Conservation (phyloP, 1,140 invertebrate species). For the Ephestia elutella region DNA sequence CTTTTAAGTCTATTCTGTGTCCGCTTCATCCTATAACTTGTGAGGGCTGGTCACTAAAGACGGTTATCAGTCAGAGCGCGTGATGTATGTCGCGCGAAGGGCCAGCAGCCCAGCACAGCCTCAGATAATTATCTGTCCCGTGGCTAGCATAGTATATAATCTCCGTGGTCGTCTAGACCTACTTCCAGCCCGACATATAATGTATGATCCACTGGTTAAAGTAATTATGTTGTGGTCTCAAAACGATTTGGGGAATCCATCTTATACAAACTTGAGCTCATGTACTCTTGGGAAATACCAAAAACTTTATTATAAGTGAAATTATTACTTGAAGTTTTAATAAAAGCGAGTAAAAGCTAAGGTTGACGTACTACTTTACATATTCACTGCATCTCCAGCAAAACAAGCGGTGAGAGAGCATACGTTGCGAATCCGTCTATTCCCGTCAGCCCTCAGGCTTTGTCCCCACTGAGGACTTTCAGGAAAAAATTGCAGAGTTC, state of each 20-base stretch:
- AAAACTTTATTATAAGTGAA: no score
- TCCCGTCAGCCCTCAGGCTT: no score
- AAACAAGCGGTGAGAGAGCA: not conserved
- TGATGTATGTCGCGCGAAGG: slow-evolving; percentile 40
- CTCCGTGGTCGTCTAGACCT: not conserved
- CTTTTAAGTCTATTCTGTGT: not conserved
- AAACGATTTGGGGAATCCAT: not conserved
- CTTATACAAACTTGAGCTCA: not conserved
- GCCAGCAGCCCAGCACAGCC: slow-evolving; percentile 18
- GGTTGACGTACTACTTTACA: not conserved
- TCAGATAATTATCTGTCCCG: slow-evolving; percentile 42
- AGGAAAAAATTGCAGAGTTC: no score
- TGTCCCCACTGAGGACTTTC: no score
- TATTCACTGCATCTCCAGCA: not conserved
- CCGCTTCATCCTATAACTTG: slow-evolving; percentile 17
- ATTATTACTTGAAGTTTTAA: not conserved
- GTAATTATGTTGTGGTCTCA: not conserved
- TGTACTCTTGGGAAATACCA: no score
- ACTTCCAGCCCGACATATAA: not conserved
- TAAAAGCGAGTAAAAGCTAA: not conserved
- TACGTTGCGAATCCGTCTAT: no score
- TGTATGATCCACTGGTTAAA: not conserved
- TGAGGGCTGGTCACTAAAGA: slow-evolving; percentile 30
- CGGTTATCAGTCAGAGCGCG: slow-evolving; percentile 51
- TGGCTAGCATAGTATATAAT: not conserved